A percentile compares a stretch with the other conserved stretches of the same genome.
Evolutionary conservation across 2,113 vertebrate species (phyloP).

Genomic region (Gymnocephalus cernua): DNA sequence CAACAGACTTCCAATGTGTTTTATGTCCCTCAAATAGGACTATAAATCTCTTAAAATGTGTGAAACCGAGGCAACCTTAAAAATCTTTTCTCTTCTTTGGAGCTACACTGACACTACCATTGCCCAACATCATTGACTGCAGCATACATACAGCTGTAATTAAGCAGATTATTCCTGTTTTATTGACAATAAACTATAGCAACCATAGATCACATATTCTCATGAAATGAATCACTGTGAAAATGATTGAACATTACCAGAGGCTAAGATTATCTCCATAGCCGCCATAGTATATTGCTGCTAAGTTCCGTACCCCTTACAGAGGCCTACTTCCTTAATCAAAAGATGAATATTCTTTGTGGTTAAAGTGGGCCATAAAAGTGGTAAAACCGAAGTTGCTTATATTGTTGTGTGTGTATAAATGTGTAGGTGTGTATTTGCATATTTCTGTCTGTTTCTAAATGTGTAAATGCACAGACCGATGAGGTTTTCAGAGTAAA

Average conservation of each 20-base stretch:
- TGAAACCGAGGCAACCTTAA: conserved; percentile 32
- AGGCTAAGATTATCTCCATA: conserved; percentile 52
- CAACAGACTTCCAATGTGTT: conserved; percentile 39
- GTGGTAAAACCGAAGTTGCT: conserved; percentile 15
- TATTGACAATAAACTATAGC: conserved; percentile 63
- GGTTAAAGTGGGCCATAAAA: conserved; percentile 53
- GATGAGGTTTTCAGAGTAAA: background rate
- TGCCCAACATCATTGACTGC: conserved; percentile 36
- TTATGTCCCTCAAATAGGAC: conserved; percentile 35
- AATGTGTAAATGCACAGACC: conserved; percentile 4
- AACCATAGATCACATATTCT: conserved; percentile 63
- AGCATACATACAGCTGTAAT: conserved; percentile 61
- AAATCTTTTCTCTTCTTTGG: conserved; percentile 4
- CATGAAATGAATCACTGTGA: conserved; percentile 61
- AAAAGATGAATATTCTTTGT: conserved; percentile 50
- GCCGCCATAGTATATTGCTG: conserved; percentile 39
- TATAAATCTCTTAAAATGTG: conserved; percentile 33
- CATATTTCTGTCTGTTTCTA: conserved; percentile 6
- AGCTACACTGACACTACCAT: conserved; percentile 17
- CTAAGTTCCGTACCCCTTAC: conserved; percentile 30
- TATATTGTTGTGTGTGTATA: background rate
- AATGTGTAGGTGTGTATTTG: background rate
- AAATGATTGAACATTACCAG: conserved; percentile 62
- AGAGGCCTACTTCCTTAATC: conserved; percentile 59
- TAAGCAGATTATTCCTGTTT: conserved; percentile 65